phyloP scores from a whole-genome alignment of 2,113 vertebrate genomes.

The Sinocyclocheilus anshuiensis region DNA sequence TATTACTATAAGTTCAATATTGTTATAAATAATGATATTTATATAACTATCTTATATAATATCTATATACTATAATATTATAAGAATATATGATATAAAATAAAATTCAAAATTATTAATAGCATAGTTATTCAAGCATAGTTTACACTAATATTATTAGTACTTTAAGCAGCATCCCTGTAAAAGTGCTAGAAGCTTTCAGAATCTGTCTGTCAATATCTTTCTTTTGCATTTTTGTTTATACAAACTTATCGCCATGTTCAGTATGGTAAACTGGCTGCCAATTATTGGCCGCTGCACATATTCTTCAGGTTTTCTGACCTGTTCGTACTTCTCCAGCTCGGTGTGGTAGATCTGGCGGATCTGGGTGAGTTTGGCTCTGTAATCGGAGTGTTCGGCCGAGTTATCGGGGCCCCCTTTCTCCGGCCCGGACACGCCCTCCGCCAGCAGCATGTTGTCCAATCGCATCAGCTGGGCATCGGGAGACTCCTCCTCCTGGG shows the following conservation, averaged over 20 bases:
- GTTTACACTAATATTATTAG: background rate
- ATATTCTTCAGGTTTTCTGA: slow-evolving; percentile 61
- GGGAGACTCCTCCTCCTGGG: slow-evolving; percentile 94
- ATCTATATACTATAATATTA: too few species aligned
- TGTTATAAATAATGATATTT: too few species aligned
- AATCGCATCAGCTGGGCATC: slow-evolving; percentile 96
- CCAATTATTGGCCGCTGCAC: too few species aligned
- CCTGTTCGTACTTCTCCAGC: slow-evolving; percentile 99
- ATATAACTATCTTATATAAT: too few species aligned
- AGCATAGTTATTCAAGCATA: background rate
- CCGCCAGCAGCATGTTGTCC: slow-evolving; percentile 97
- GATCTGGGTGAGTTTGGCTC: too few species aligned
- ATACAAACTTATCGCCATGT: background rate
- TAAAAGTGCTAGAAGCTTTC: too few species aligned
- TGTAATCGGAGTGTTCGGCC: too few species aligned
- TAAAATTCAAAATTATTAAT: too few species aligned
- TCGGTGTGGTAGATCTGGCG: slow-evolving; percentile 81
- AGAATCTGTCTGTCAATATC: too few species aligned
- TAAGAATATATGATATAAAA: too few species aligned
- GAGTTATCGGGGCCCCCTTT: slow-evolving; percentile 76
- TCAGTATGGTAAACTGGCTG: background rate
- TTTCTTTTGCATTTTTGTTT: background rate
- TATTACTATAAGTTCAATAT: too few species aligned
- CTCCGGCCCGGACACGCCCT: slow-evolving; percentile 93
- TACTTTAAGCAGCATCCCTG: too few species aligned